Evolutionary conservation across 2,113 vertebrate species (phyloP).

Genomic region (Microtus ochrogaster): DNA sequence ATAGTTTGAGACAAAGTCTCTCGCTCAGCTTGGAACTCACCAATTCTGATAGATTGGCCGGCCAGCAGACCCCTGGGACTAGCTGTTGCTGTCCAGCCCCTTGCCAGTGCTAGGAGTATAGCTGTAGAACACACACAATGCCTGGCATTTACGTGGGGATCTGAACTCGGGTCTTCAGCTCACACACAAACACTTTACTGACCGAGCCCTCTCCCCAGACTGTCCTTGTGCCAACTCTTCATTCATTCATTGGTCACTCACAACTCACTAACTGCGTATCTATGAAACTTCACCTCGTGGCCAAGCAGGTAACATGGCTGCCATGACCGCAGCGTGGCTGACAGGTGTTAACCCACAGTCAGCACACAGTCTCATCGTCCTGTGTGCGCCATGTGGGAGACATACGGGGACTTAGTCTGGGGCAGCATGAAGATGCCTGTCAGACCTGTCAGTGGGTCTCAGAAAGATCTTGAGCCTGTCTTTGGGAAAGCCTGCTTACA

Average conservation of each 20-base stretch:
- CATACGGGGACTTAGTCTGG: neutral
- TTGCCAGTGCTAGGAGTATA: neutral
- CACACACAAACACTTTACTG: too few relatives aligned
- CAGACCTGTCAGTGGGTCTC: neutral
- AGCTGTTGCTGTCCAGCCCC: neutral
- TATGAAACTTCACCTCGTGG: neutral
- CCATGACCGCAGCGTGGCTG: neutral
- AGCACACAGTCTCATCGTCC: neutral
- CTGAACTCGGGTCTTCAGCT: neutral
- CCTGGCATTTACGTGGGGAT: neutral
- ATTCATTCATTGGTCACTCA: too few relatives aligned
- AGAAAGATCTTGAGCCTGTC: neutral
- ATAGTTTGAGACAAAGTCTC: neutral
- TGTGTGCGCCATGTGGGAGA: rapidly evolving
- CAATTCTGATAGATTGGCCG: neutral
- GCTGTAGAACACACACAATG: too few relatives aligned
- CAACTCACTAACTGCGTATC: rapidly evolving
- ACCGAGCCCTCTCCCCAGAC: neutral
- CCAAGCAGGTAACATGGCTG: neutral
- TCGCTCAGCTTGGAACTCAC: neutral
- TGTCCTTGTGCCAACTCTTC: neutral
- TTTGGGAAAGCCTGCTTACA: neutral
- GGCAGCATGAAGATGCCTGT: neutral
- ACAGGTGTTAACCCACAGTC: neutral
- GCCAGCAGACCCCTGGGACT: too few relatives aligned